Evolutionary conservation across 2,113 vertebrate genomes (phyloP).

Genomic region (Centrocercus urophasianus): DNA sequence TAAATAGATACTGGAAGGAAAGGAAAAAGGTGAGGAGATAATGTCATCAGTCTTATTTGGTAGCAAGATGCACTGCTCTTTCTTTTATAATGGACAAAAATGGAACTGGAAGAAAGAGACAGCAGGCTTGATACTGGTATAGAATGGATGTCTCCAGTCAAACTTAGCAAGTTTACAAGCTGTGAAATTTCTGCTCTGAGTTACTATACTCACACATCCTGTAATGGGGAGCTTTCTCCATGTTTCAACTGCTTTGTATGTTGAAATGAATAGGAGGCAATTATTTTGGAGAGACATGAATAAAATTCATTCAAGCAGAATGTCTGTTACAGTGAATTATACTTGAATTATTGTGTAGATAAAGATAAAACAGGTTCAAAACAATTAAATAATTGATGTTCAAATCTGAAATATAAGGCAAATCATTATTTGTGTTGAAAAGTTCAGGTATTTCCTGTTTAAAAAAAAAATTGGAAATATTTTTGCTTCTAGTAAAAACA

Average conservation of each 20-base stretch:
- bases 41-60: background rate
- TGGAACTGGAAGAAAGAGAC: background rate
- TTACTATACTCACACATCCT: background rate
- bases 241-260: background rate
- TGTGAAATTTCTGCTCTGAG: background rate
- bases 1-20: background rate
- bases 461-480: background rate
- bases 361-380: background rate
- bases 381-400: background rate
- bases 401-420: background rate
- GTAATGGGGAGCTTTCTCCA: background rate
- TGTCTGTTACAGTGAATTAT: background rate
- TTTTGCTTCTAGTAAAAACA: background rate
- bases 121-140: background rate
- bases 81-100: background rate
- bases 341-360: background rate
- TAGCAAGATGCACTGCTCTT: background rate
- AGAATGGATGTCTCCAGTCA: background rate
- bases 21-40: background rate
- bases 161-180: background rate
- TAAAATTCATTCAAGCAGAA: background rate
- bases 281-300: no score
- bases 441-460: background rate
- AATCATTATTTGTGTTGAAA: background rate
- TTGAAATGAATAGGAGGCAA: no score